Percentiles rank a stretch among this genome's conserved stretches.
Conservation (phyloP, 2,797 vertebrate species). For the Crenuchus spilurus region DNA sequence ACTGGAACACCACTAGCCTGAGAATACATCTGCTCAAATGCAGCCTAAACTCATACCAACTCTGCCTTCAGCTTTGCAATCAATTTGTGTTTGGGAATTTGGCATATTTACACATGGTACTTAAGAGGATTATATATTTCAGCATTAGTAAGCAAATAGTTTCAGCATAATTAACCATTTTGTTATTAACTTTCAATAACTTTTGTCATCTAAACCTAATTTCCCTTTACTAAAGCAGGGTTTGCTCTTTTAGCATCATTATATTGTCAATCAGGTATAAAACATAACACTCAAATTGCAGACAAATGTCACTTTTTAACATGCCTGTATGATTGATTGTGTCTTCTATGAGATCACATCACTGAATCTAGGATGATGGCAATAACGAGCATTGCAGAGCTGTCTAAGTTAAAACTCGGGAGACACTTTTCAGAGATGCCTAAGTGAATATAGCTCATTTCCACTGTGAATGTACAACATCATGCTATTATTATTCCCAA, state of each 20-base stretch:
- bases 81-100: background rate
- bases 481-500: background rate
- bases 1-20: background rate
- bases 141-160: background rate
- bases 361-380: background rate
- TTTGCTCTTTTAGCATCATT: background rate
- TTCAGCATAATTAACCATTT: background rate
- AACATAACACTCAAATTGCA: background rate
- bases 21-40: background rate
- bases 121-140: background rate
- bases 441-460: background rate
- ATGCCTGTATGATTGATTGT: background rate
- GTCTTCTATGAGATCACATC: background rate
- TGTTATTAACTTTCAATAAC: too few relatives aligned
- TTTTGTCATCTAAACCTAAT: background rate
- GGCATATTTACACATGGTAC: background rate
- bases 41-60: background rate
- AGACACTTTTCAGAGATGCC: constrained; percentile 4
- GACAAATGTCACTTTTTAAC: background rate
- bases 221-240: background rate
- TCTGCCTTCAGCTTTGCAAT: background rate
- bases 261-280: background rate
- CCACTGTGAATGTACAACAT: background rate
- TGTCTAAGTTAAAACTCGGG: constrained; percentile 1
- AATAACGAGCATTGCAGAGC: constrained; percentile 5